Base-by-base conservation (phyloP, 2,113 vertebrate genomes). In the Bucco capensis region DNA sequence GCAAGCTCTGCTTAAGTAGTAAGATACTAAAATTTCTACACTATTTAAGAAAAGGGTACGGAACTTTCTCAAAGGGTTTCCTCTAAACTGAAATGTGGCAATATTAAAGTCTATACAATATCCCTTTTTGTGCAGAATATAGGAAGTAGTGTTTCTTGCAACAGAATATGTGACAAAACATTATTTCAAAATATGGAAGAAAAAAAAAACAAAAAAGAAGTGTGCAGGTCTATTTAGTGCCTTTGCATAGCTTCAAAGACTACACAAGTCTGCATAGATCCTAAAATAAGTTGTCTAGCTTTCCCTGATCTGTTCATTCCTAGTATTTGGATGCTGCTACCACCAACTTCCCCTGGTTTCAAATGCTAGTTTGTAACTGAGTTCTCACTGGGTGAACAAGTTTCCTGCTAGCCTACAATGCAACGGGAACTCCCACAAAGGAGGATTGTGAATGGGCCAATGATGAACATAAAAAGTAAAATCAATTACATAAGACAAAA, bases 401-500 rank as follows among this genome's bases (percentile, higher is more conserved):
- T 50, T 71, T 7, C 22, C 14, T 25, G 27, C 6, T 25, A 64
- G 19, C 19, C 70, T 60, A 44, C 11, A 57, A 62, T 25, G 27
- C n/a, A 81, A 54, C 22, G 49, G 25, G 22, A 83, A 66, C 17
- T 61, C n/a, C 40, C 24, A 61, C 28, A 76, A 90, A 80, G 15
- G 5, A 62, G 15, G 17, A 50, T 30, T 16, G 17, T 44, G 19
- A 54, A 38, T 1, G 3, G 2, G 3, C 10, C 42, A 62, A 14
- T 28, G 42, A 77, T 0, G 0, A 71, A 7, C 42, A 84, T 19
- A 56, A 51, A 60, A 67, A 27, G 3, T 0, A 2, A 60, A 47
- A 79, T 70, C 51, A 81, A 38, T 25, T 18, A 78, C 19, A 4
- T 44, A 66, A 60, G 30, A 71, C 9, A 60, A 77, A 89, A 83